Percentiles rank a stretch among this genome's conserved stretches.
These are phyloP conservation scores for Gonatopus flavifemur DNA, from an alignment of 1,140 invertebrate species.

Conservation along the genomic window DNA sequence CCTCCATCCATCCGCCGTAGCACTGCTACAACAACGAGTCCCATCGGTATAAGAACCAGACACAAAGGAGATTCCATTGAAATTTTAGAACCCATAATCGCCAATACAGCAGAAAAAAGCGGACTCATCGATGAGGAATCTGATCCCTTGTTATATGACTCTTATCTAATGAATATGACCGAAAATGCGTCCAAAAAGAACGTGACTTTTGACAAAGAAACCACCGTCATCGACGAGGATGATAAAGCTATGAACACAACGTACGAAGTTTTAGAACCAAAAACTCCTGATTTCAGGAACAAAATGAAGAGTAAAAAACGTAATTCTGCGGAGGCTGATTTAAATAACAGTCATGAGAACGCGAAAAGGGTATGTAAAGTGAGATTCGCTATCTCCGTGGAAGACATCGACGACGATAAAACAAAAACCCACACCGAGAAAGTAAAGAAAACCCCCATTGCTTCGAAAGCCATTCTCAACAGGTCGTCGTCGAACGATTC, in stretches of 20 bases:
- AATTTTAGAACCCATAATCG: constrained; percentile 10
- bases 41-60: no score
- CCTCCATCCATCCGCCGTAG: no score
- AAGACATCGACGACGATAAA: not conserved
- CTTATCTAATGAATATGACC: not conserved
- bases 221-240: constrained; percentile 14
- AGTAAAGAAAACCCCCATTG: constrained; percentile 19
- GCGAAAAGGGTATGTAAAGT: constrained; percentile 29
- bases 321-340: constrained; percentile 10
- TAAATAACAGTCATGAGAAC: constrained; percentile 4
- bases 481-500: constrained; percentile 4
- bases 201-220: not conserved
- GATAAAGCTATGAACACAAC: no score
- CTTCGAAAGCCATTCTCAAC: constrained; percentile 13
- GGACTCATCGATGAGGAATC: constrained; percentile 25
- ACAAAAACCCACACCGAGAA: not conserved
- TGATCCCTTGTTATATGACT: constrained; percentile 24
- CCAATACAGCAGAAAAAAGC: constrained; percentile 1
- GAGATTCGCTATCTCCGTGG: constrained; percentile 25
- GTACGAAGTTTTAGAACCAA: constrained; percentile 37
- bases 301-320: constrained; percentile 2
- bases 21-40: no score
- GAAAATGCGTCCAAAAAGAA: constrained; percentile 2
- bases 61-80: no score
- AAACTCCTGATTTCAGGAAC: constrained; percentile 25